Evolutionary conservation across 2,888 invertebrate genomes (phyloP), one percentile per base, ranked within the genome.

Genomic region (Caenorhabditis angaria): DNA sequence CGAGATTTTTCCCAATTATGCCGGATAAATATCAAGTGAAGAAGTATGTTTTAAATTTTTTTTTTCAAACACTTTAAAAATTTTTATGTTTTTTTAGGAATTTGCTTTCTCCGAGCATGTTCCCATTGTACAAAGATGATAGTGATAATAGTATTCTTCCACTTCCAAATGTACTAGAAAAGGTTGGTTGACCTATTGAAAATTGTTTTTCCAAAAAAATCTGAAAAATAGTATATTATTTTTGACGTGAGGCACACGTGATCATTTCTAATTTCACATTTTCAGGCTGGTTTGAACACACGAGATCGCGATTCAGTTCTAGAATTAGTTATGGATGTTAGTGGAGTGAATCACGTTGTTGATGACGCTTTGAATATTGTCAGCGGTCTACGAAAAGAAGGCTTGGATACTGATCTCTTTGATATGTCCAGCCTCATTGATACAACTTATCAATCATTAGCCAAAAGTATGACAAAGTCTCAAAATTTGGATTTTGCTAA

Each of bases 271-370:
- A n/a, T n/a, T n/a, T n/a, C n/a, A n/a, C 20, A 28, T n/a, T 22
- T 56, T 28, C 27, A 63, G 24, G 58, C 74, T n/a, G 82, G 82
- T 25, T 32, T 83, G 29, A 53, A 55, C 18, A 32, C 62, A 1
- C 56, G 65, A 12, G 83, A 83, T 53, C 55, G 76, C 14, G 70
- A 76, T 18, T 63, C 67, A 53, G 61, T 83, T 10, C 54, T 83
- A 50, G 82, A 83, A 50, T 58, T 83, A 24, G 69, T 83, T n/a
- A 81, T 83, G 81, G 82, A 83, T 59, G 75, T 77, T 8, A 77
- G 81, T 24, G 80, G 80, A 24, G 77, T 78, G 0, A 76, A 79
- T 53, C 65, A 72, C 24, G 78, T 81, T 18, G 82, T 83, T 14
- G 80, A 82, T 32, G 82, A 81, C 41, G 81, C 82, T 0, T 62